Conservation (phyloP, 2,113 vertebrate species). For the Pelecanoides urinatrix region DNA sequence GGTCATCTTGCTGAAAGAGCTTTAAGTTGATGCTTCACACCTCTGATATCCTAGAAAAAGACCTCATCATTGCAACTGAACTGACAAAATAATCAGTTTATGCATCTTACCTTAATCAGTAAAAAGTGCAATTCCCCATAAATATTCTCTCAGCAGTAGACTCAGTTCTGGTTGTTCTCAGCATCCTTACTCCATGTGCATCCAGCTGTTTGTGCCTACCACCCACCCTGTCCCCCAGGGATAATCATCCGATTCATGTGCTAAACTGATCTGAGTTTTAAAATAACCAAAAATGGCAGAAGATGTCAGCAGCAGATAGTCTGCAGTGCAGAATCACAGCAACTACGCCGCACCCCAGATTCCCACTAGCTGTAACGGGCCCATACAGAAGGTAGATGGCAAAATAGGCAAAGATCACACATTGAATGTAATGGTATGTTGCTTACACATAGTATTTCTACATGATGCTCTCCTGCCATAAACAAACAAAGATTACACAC, state of each 20-base stretch:
- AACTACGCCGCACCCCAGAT: background rate
- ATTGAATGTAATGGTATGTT: fast-evolving
- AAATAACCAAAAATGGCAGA: background rate
- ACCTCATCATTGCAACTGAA: background rate
- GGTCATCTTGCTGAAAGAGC: background rate
- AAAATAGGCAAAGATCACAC: background rate
- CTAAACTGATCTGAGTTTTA: background rate
- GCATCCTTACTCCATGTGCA: background rate
- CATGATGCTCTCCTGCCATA: background rate
- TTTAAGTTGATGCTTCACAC: background rate
- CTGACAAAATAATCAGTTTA: background rate
- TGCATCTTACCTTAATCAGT: background rate
- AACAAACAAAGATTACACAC: background rate
- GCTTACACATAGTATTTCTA: background rate
- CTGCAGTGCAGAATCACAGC: background rate
- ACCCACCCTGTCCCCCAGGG: background rate
- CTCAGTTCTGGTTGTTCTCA: background rate
- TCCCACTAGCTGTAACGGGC: background rate
- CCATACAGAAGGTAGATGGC: background rate
- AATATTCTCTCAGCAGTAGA: background rate
- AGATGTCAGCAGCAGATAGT: background rate
- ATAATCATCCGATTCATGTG: background rate
- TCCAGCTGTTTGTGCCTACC: background rate
- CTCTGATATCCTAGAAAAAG: background rate
- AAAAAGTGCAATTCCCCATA: background rate